Evolutionary conservation across 2,888 invertebrate species (phyloP), one percentile per base, ranked within the genome.

Genomic region (Xylophagus ater): DNA sequence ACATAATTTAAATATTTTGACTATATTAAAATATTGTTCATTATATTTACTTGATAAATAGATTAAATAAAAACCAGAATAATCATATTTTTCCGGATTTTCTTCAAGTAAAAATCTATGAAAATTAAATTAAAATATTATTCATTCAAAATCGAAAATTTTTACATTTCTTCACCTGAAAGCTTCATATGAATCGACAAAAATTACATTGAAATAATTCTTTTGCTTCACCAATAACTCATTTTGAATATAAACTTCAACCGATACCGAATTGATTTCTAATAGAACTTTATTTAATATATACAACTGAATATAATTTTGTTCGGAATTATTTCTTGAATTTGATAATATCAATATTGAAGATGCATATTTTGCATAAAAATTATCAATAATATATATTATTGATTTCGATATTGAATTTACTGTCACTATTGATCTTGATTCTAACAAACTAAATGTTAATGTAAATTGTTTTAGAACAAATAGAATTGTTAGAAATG

Each of bases 161-260:
- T 26, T 26, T 3, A 19, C 12, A 17, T 31, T 18, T 3, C 7
- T 10, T 20, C 10, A 33, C 32, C 21, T 20, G 9, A 33, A 33
- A 12, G 21, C 19, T n/a, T 21, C 21, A 33, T 13, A 33, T 20
- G 32, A 33, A 33, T 33, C 32, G 20, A 33, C 20, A 8, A 13
- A n/a, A 33, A 33, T 17, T 21, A 33, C n/a, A 33, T 12, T 33
- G 3, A 21, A 21, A 33, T 33, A 19, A 17, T 18, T 2, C n/a
- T n/a, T 26, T 26, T 6, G 5, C 5, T 6, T 26, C 5, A 26
- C 12, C 7, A 10, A 8, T 6, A 26, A 6, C 12, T 26, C 26
- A 12, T n/a, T 6, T 8, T 8, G n/a, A 6, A 26, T 10, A 26
- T 26, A 6, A 6, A 26, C 5, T 26, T 26, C 9, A 12, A 26